Evolutionary conservation across 2,888 invertebrate species (phyloP).

Genomic region (Drosophila nigricruria): DNA sequence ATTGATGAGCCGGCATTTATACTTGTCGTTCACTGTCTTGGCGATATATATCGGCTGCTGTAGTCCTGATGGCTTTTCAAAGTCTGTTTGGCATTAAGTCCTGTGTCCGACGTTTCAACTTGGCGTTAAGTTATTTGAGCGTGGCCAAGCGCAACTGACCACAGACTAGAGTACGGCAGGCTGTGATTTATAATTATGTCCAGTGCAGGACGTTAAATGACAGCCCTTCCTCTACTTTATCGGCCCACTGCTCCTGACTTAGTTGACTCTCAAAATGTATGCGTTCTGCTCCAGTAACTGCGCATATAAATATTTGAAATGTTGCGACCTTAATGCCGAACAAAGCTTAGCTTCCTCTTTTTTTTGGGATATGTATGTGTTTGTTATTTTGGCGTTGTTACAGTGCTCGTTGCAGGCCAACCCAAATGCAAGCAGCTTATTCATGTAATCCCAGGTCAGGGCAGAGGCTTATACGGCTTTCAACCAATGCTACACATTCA

Average conservation of each 20-base stretch:
- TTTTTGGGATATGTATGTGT: conserved; percentile 18
- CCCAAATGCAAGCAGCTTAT: conserved; percentile 65
- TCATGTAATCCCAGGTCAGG: conserved; percentile 60
- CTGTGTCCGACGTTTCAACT: conserved; percentile 54
- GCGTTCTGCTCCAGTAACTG: conserved; percentile 51
- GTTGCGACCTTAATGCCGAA: conserved; percentile 40
- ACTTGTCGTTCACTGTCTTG: conserved; percentile 69
- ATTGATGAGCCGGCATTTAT: conserved; percentile 72
- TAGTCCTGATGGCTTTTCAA: conserved; percentile 68
- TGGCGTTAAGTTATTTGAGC: conserved; percentile 73
- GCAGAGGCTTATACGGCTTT: conserved; percentile 64
- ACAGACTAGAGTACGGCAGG: conserved; percentile 21
- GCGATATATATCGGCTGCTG: conserved; percentile 51
- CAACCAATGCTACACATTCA: conserved; percentile 22
- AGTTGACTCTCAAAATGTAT: conserved; percentile 41
- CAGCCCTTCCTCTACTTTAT: background rate
- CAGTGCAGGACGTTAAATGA: conserved; percentile 44
- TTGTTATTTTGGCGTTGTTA: conserved; percentile 26
- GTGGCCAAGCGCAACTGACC: conserved; percentile 49
- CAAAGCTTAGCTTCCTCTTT: conserved; percentile 25
- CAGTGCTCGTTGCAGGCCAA: conserved; percentile 22
- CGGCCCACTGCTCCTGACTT: conserved; percentile 32
- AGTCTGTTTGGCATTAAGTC: conserved; percentile 69
- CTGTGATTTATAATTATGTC: conserved; percentile 72
- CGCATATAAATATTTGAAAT: conserved; percentile 62